Evolutionary conservation across 2,888 invertebrate genomes (phyloP).

Genomic region (Rhingia campestris): DNA sequence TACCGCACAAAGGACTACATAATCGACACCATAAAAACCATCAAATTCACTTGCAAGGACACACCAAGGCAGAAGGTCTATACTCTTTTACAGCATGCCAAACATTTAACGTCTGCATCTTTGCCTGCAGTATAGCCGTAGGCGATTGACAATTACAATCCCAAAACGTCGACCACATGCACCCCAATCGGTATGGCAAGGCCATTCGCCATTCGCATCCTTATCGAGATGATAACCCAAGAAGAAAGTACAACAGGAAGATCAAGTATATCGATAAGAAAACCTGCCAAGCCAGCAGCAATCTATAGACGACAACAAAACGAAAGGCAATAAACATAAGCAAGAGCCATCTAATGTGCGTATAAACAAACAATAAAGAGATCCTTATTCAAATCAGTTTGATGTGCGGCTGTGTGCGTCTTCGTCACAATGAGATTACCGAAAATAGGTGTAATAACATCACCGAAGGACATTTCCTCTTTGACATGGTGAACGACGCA

Average conservation of each 20-base stretch:
- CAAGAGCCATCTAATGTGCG: conserved; percentile 75
- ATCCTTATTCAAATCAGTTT: conserved; percentile 76
- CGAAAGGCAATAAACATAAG: conserved; percentile 72
- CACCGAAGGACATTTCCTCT: conserved; percentile 69
- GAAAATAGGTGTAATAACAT: conserved; percentile 76
- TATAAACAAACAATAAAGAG: conserved; percentile 77
- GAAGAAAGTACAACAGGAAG: conserved; percentile 31
- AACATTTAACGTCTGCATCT: conserved; percentile 27
- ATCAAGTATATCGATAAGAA: conserved; percentile 61
- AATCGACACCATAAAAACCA: conserved; percentile 71
- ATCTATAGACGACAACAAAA: conserved; percentile 56
- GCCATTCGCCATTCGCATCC: conserved; percentile 18
- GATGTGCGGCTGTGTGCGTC: conserved; percentile 42
- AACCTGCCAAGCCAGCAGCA: conserved; percentile 29
- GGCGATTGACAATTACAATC: conserved; percentile 65
- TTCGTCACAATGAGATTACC: conserved; percentile 75
- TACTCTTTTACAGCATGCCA: not conserved
- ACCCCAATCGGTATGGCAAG: conserved; percentile 50
- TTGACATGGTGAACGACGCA: conserved; percentile 32
- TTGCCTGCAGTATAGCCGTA: conserved; percentile 32
- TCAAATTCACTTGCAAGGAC: conserved; percentile 74
- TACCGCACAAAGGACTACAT: conserved; percentile 65
- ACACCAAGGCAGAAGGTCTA: conserved; percentile 40
- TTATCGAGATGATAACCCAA: conserved; percentile 47
- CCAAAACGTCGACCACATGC: conserved; percentile 70